Conservation (phyloP, 2,888 invertebrate genomes). For the Pristionchus japonicus region DNA sequence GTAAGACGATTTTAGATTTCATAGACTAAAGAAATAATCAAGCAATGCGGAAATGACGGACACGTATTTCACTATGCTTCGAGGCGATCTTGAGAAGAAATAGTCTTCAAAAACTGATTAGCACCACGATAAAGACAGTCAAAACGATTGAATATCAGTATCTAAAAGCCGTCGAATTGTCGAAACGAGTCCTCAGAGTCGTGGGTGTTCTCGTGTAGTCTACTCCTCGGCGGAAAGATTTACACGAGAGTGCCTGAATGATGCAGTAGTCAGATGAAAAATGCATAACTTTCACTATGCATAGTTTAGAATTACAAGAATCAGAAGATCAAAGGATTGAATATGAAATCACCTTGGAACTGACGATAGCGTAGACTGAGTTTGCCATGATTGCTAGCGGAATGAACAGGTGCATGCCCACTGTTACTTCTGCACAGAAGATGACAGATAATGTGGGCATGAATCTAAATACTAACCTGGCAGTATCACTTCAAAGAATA, state of each 20-base stretch:
- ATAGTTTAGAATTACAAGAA: too few relatives aligned
- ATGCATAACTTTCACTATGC: too few relatives aligned
- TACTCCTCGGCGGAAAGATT: neutral
- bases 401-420: neutral
- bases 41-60: neutral
- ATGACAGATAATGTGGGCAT: neutral
- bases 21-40: too few relatives aligned
- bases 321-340: too few relatives aligned
- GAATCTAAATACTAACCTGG: neutral
- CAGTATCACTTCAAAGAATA: neutral
- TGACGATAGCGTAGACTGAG: neutral
- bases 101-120: neutral
- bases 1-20: too few relatives aligned
- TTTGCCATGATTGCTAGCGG: neutral
- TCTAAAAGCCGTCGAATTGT: neutral
- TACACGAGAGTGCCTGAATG: neutral
- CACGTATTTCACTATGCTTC: neutral
- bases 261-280: too few relatives aligned
- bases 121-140: too few relatives aligned
- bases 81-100: neutral
- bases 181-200: neutral
- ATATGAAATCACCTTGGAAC: neutral
- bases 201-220: neutral
- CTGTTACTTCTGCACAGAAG: neutral
- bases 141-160: neutral